A percentile compares a stretch with the other conserved stretches of the same genome.
Conservation (phyloP, 2,888 invertebrate genomes). For the Hyalella azteca region DNA sequence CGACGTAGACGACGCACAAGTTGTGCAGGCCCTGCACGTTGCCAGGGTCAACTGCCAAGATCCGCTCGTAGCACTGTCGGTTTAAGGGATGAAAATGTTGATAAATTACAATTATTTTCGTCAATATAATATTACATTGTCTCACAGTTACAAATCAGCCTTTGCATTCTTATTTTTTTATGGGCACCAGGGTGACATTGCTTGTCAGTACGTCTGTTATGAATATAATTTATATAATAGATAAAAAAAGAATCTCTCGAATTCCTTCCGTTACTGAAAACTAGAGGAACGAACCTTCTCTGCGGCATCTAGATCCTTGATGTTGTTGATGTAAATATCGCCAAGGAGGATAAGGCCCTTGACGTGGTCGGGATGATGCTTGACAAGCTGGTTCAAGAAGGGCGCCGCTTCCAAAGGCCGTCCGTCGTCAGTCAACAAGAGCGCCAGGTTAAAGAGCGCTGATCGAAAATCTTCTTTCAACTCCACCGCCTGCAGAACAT, state of each 20-base stretch:
- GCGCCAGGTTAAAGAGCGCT: slow-evolving; percentile 91
- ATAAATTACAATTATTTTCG: not conserved
- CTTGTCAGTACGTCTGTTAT: not conserved
- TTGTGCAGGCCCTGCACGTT: slow-evolving; percentile 96
- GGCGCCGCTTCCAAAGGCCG: slow-evolving; percentile 90
- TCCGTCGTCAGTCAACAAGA: slow-evolving; percentile 85
- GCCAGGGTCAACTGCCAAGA: slow-evolving; percentile 83
- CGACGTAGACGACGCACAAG: slow-evolving; percentile 93
- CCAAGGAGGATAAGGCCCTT: slow-evolving; percentile 92
- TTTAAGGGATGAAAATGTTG: not conserved
- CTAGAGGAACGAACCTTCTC: slow-evolving; percentile 81
- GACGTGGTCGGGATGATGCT: slow-evolving; percentile 89
- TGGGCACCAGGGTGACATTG: not conserved
- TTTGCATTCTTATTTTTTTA: not conserved
- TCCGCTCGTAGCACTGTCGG: slow-evolving; percentile 82
- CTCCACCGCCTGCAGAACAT: slow-evolving; percentile 61
- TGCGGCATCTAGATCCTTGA: slow-evolving; percentile 91
- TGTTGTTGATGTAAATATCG: slow-evolving; percentile 94
- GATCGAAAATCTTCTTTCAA: slow-evolving; percentile 85
- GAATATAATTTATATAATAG: not conserved
- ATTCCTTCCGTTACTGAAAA: too few species aligned
- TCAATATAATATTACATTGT: not conserved
- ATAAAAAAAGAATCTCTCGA: too few species aligned
- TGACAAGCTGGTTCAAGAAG: slow-evolving; percentile 86
- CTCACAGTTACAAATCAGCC: not conserved